phyloP scores from a whole-genome alignment of 2,797 vertebrate genomes.

The Pangasius larnaudii region DNA sequence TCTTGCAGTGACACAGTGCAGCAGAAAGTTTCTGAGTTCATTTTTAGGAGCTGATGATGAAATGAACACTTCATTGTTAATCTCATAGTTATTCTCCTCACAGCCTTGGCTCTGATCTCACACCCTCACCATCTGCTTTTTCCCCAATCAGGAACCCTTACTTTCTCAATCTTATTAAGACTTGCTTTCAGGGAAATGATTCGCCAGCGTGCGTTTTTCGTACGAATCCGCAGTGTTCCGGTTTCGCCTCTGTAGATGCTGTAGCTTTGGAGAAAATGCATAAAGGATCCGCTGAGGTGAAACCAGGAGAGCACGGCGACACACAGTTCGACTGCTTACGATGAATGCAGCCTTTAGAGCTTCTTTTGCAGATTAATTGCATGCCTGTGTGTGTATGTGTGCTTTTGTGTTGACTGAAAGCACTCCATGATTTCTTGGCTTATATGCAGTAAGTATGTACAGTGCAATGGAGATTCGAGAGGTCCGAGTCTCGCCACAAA shows the following conservation, averaged over 20 bases:
- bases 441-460: not conserved
- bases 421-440: not conserved
- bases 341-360: not conserved
- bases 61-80: slow-evolving; percentile 40
- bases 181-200: slow-evolving; percentile 36
- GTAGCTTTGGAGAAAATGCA: not conserved
- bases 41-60: slow-evolving; percentile 35
- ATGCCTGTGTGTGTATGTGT: slow-evolving; percentile 1
- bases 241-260: not conserved
- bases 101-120: slow-evolving; percentile 43
- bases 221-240: not conserved
- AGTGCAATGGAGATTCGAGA: not conserved
- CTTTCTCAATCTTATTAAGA: slow-evolving; percentile 42
- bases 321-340: not conserved
- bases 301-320: not conserved
- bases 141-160: slow-evolving; percentile 21
- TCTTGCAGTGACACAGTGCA: not conserved
- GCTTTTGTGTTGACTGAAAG: not conserved
- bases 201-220: not conserved
- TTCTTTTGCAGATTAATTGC: not conserved
- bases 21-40: slow-evolving; percentile 20
- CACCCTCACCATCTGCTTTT: slow-evolving; percentile 22
- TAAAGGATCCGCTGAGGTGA: not conserved
- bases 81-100: slow-evolving; percentile 39
- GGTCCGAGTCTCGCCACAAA: not conserved